Evolutionary conservation across 1,140 invertebrate species (phyloP).

Genomic region (Batillaria attramentaria): DNA sequence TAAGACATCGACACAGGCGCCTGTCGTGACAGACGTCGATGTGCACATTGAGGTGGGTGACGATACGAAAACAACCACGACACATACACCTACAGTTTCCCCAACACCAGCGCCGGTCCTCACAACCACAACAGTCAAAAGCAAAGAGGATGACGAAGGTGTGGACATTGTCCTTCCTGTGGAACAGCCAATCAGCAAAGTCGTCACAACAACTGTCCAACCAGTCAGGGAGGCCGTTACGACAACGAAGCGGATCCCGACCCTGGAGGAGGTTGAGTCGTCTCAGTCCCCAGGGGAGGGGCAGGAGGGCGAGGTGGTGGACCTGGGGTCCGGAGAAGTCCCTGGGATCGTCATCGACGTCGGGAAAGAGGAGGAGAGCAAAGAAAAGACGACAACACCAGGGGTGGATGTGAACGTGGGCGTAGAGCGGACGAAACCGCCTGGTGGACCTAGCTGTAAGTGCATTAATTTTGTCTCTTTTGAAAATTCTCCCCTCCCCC

Average conservation of each 20-base stretch:
- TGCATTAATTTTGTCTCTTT: not conserved
- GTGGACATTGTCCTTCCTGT: not conserved
- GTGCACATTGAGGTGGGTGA: too few species aligned
- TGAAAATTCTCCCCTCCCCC: not conserved
- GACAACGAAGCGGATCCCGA: conserved; percentile 17
- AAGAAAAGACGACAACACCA: not conserved
- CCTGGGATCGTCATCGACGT: conserved; percentile 8
- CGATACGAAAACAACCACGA: not conserved
- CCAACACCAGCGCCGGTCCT: not conserved
- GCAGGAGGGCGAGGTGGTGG: not conserved
- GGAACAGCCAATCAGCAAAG: not conserved
- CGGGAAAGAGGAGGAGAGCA: not conserved
- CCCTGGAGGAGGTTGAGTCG: conserved; percentile 15
- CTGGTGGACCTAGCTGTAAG: not conserved
- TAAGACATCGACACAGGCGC: too few species aligned
- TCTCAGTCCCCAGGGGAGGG: not conserved
- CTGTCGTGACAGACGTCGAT: too few species aligned
- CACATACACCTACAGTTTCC: not conserved
- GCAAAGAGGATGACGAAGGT: not conserved
- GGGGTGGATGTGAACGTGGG: not conserved
- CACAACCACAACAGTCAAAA: not conserved
- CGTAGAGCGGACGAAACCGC: not conserved
- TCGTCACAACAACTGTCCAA: too few species aligned
- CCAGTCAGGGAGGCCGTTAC: not conserved
- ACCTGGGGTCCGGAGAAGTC: conserved; percentile 21